Percentiles rank a stretch among this genome's conserved stretches.
phyloP scores from a whole-genome alignment of 2,113 vertebrate genomes.

The Natator depressus region DNA sequence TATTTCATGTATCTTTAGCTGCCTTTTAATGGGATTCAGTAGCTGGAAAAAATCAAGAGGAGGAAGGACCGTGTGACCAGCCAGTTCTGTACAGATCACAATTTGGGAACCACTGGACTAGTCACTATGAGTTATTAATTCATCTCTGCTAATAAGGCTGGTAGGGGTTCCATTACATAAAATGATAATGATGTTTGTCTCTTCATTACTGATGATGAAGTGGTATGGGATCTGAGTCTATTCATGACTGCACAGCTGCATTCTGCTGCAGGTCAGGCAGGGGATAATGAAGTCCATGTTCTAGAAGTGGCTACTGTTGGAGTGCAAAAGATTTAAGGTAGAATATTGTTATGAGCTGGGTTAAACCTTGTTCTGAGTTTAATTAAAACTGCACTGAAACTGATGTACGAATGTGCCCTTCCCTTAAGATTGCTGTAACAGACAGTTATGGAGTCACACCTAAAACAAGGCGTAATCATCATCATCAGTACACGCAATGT shows the following conservation, averaged over 20 bases:
- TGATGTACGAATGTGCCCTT: neutral
- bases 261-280: neutral
- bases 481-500: too few species aligned
- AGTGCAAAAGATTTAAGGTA: neutral
- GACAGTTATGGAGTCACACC: neutral
- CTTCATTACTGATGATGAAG: neutral
- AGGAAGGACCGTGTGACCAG: neutral
- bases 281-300: neutral
- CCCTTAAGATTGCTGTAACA: neutral
- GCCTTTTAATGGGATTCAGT: neutral
- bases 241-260: neutral
- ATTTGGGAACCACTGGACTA: neutral
- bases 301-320: neutral
- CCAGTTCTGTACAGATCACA: neutral
- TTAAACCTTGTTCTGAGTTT: neutral
- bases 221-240: neutral
- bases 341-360: neutral
- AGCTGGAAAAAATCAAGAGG: neutral
- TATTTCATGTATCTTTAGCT: neutral
- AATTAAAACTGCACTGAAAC: neutral
- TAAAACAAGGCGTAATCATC: neutral
- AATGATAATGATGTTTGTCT: neutral
- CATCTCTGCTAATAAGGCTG: neutral
- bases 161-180: neutral
- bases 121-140: neutral